These are phyloP conservation scores for Coreius guichenoti DNA, from an alignment of 2,797 vertebrate genomes.

Conservation along the genomic window DNA sequence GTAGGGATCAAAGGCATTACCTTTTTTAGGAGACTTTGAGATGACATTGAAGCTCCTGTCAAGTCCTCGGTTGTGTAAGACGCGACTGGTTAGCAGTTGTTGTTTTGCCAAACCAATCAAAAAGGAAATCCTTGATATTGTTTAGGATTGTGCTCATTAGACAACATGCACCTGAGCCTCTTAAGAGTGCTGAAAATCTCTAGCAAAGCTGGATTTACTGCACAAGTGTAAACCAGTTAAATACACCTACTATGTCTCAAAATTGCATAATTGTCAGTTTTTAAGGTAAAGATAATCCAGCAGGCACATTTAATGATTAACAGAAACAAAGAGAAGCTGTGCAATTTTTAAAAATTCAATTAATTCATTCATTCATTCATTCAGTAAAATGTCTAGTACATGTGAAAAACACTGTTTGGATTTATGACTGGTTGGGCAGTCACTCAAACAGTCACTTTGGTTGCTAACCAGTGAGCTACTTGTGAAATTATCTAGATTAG, in stretches of 20 bases:
- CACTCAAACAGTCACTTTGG: not conserved
- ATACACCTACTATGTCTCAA: slow-evolving; percentile 4
- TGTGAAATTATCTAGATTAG: slow-evolving; percentile 16
- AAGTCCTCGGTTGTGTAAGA: slow-evolving; percentile 1
- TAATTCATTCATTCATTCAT: not conserved
- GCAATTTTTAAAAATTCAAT: not conserved
- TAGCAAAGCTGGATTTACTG: slow-evolving; percentile 40
- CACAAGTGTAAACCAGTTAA: slow-evolving; percentile 41
- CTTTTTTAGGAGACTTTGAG: slow-evolving; percentile 41
- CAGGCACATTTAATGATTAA: not conserved
- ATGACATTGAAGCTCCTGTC: slow-evolving; percentile 34
- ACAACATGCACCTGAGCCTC: slow-evolving; percentile 30
- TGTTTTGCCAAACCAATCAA: slow-evolving; percentile 38
- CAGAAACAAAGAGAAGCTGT: not conserved
- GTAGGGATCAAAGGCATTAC: slow-evolving; percentile 36
- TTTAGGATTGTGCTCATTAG: slow-evolving; percentile 21
- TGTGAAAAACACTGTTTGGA: not conserved
- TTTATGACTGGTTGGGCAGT: not conserved
- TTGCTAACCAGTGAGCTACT: not conserved
- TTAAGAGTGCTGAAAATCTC: slow-evolving; percentile 28
- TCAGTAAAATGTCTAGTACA: not conserved
- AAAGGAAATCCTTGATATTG: slow-evolving; percentile 34
- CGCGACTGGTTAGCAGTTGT: not conserved
- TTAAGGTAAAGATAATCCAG: not conserved
- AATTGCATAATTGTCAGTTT: not conserved